Evolutionary conservation across 1,140 invertebrate genomes (phyloP).

Genomic region (Branchinecta lynchi): DNA sequence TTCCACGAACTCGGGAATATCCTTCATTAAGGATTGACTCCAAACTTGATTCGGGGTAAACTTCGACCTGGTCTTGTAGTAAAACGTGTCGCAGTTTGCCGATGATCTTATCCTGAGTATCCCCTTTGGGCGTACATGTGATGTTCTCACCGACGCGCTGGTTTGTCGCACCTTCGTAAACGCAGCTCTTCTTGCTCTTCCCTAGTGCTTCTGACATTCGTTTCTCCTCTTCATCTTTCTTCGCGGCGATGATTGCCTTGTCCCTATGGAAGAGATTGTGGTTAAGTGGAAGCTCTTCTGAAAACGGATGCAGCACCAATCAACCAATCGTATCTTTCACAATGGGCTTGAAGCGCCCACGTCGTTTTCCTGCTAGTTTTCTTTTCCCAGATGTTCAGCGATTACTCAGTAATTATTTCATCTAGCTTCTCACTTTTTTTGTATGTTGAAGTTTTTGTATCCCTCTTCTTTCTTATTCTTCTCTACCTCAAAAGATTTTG

Average conservation of each 20-base stretch:
- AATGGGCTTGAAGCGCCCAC: neutral
- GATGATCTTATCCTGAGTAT: constrained; percentile 37
- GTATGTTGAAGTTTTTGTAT: neutral
- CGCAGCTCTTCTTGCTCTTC: constrained; percentile 36
- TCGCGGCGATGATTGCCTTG: constrained; percentile 26
- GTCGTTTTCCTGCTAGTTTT: neutral
- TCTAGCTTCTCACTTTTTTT: neutral
- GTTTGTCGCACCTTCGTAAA: constrained; percentile 38
- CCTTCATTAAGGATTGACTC: constrained; percentile 42
- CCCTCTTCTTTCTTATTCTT: too few relatives aligned
- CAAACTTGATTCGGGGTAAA: constrained; percentile 31
- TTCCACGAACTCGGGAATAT: constrained; percentile 43
- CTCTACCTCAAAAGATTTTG: too few relatives aligned
- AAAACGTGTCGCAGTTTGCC: constrained; percentile 47
- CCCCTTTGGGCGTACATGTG: constrained; percentile 24
- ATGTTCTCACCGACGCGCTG: constrained; percentile 40
- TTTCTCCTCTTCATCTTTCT: constrained; percentile 27
- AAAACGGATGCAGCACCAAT: constrained; percentile 24
- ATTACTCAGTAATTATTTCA: neutral
- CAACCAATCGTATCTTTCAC: neutral
- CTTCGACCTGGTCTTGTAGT: constrained; percentile 57
- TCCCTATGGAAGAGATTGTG: constrained; percentile 29
- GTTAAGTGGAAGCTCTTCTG: neutral
- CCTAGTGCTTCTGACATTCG: constrained; percentile 35
- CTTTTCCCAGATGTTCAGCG: neutral